phyloP scores from a whole-genome alignment of 2,113 vertebrate genomes.

The Fulica atra region DNA sequence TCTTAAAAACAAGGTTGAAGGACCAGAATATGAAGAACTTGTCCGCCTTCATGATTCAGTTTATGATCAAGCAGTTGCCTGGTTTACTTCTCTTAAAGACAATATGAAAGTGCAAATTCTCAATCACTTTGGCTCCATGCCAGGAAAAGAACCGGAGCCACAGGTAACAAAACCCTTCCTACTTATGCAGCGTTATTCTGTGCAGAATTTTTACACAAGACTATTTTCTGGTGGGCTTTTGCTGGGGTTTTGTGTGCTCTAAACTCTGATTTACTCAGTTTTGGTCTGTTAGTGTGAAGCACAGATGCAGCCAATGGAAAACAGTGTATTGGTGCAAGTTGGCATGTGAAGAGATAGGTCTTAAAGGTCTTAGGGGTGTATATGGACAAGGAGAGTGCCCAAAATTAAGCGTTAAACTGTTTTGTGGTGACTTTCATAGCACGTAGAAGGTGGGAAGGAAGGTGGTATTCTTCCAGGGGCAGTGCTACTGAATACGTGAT shows the following conservation, averaged over 20 bases:
- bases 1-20: conserved; percentile 79
- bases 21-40: conserved; percentile 85
- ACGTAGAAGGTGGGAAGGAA: not conserved
- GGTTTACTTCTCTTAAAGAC: conserved; percentile 92
- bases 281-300: not conserved
- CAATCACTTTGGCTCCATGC: conserved; percentile 91
- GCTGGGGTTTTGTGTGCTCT: not conserved
- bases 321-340: not conserved
- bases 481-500: not conserved
- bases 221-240: not conserved
- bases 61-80: conserved; percentile 88
- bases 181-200: not conserved
- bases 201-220: not conserved
- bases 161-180: conserved; percentile 77
- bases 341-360: not conserved
- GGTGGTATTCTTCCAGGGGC: not conserved
- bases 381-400: not conserved
- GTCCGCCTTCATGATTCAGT: conserved; percentile 85
- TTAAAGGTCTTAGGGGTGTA: not conserved
- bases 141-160: conserved; percentile 85
- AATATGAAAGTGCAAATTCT: conserved; percentile 91
- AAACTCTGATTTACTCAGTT: not conserved
- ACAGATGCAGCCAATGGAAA: not conserved
- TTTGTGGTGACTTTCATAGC: not conserved
- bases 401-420: not conserved